A percentile compares a stretch with the other conserved stretches of the same genome.
These are phyloP conservation scores for Megalopta genalis DNA, from an alignment of 1,140 invertebrate genomes.

Conservation along the genomic window DNA sequence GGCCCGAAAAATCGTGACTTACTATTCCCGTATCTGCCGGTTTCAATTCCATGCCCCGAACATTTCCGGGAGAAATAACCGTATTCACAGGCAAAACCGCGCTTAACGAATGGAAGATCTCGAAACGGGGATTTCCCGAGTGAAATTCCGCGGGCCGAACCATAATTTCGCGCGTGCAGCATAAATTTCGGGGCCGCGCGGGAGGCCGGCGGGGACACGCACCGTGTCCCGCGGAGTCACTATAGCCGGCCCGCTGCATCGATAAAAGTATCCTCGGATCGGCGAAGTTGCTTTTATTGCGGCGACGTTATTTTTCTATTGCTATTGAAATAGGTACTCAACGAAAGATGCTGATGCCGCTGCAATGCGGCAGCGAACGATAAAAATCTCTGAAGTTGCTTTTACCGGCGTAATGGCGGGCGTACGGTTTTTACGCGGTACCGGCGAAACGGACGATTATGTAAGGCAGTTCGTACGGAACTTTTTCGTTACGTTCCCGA, in stretches of 20 bases:
- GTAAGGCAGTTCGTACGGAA: slow-evolving; percentile 9
- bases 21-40: no score
- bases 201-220: background rate
- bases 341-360: slow-evolving; percentile 36
- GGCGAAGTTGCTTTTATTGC: slow-evolving; percentile 38
- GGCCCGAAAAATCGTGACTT: no score
- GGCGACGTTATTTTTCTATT: slow-evolving; percentile 41
- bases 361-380: slow-evolving; percentile 12
- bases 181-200: no score
- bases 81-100: no score
- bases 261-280: slow-evolving; percentile 35
- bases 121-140: no score
- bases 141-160: no score
- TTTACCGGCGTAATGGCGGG: slow-evolving; percentile 6
- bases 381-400: slow-evolving; percentile 44
- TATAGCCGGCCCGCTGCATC: slow-evolving; percentile 7
- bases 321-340: slow-evolving; percentile 43
- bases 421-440: slow-evolving; percentile 11
- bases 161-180: no score
- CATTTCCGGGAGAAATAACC: no score
- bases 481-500: slow-evolving; percentile 22
- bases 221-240: no score
- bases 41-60: no score
- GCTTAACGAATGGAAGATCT: no score
- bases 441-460: slow-evolving; percentile 34